Evolutionary conservation across 2,113 vertebrate genomes (phyloP).

Genomic region (Antechinus flavipes): DNA sequence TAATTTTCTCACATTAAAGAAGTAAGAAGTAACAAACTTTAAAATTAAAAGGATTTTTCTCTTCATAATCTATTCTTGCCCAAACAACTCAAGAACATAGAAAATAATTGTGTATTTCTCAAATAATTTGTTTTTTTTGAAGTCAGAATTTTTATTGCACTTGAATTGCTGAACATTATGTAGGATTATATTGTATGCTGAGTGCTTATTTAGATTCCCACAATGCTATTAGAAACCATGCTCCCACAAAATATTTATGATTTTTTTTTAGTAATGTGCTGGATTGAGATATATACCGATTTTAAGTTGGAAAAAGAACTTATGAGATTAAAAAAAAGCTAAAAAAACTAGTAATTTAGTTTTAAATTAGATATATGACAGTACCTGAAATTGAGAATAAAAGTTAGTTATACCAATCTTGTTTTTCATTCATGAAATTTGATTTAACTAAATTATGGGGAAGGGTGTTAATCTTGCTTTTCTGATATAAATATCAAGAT

Average conservation of each 20-base stretch:
- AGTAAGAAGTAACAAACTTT: slow-evolving; percentile 9
- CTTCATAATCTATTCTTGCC: not conserved
- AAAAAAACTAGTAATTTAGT: not conserved
- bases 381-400: not conserved
- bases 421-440: not conserved
- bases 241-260: not conserved
- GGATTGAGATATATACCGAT: not conserved
- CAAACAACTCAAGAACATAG: not conserved
- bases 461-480: not conserved
- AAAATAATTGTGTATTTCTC: not conserved
- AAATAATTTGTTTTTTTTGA: not conserved
- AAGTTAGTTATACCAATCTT: not conserved
- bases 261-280: not conserved
- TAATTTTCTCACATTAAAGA: slow-evolving; percentile 12
- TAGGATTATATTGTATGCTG: not conserved
- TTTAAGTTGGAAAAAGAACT: not conserved
- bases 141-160: not conserved
- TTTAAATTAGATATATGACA: not conserved
- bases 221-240: not conserved
- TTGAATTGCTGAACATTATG: not conserved
- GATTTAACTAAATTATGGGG: not conserved
- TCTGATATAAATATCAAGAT: not conserved
- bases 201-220: not conserved
- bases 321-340: not conserved
- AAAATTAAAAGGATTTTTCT: slow-evolving; percentile 5